These are phyloP conservation scores for Kryptolebias ocellatus DNA, from an alignment of 2,797 vertebrate species.

Conservation along the genomic window DNA sequence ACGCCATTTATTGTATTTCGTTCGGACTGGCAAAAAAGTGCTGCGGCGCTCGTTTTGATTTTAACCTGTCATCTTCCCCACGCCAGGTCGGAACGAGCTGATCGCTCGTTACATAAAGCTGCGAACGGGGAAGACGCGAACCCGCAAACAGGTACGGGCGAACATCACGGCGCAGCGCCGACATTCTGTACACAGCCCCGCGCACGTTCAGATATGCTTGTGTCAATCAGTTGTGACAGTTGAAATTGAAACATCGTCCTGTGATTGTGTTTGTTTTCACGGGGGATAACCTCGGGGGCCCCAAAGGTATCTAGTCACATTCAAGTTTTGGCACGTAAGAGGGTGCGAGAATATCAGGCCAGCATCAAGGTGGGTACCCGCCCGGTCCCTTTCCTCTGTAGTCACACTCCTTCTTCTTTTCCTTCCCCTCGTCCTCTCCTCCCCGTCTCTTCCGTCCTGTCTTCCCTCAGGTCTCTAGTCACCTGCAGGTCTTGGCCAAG, in stretches of 20 bases:
- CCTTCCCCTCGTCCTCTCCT: slow-evolving; percentile 58
- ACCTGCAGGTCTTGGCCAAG: slow-evolving; percentile 98
- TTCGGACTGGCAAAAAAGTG: not conserved
- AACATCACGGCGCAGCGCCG: not conserved
- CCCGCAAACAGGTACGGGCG: slow-evolving; percentile 90
- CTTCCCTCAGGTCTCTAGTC: slow-evolving; percentile 96
- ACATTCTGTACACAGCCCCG: not conserved
- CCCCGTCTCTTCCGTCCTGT: slow-evolving; percentile 76
- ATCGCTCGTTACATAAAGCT: slow-evolving; percentile 96
- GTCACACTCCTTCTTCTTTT: slow-evolving; percentile 76
- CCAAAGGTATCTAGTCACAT: slow-evolving; percentile 97
- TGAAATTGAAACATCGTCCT: slow-evolving; percentile 23
- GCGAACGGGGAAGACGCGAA: slow-evolving; percentile 93
- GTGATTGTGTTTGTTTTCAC: slow-evolving; percentile 58
- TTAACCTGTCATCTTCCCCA: not conserved
- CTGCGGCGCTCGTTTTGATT: not conserved
- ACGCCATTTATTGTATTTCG: not conserved
- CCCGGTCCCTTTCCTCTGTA: slow-evolving; percentile 72
- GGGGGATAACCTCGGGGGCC: slow-evolving; percentile 63
- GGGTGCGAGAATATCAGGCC: slow-evolving; percentile 97
- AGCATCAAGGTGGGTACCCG: slow-evolving; percentile 93
- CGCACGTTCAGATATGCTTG: not conserved
- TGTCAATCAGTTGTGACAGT: not conserved
- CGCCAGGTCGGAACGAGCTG: slow-evolving; percentile 92
- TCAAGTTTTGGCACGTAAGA: slow-evolving; percentile 99